phyloP scores from a whole-genome alignment of 2,888 invertebrate species.

The Thymelicus lineola region DNA sequence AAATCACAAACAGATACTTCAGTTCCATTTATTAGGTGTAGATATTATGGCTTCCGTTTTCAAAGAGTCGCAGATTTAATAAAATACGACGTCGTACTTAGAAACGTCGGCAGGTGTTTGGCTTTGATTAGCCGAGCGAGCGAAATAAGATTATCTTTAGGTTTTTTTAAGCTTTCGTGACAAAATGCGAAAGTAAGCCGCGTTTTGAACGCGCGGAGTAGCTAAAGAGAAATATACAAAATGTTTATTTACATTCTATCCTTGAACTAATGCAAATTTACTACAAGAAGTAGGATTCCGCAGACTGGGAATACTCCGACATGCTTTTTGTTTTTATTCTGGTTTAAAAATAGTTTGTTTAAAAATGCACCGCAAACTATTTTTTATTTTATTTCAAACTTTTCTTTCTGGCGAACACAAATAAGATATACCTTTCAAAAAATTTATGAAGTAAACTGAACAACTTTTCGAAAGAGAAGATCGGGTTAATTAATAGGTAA shows the following conservation, averaged over 20 bases:
- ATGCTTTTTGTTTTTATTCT: too few relatives aligned
- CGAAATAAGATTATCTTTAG: conserved; percentile 10
- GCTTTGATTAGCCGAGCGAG: conserved; percentile 5
- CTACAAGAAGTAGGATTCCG: too few relatives aligned
- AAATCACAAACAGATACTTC: not conserved
- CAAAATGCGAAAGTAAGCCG: conserved; percentile 7
- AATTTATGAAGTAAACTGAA: too few relatives aligned
- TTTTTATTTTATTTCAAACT: too few relatives aligned
- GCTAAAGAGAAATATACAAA: not conserved
- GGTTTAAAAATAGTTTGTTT: too few relatives aligned
- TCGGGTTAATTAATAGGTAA: too few relatives aligned
- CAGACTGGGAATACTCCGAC: too few relatives aligned
- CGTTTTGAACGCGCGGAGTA: not conserved
- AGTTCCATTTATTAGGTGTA: not conserved
- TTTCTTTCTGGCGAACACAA: too few relatives aligned
- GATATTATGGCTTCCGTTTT: not conserved
- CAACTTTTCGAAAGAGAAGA: too few relatives aligned
- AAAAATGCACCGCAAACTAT: too few relatives aligned
- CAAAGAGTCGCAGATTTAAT: conserved; percentile 4
- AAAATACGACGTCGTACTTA: conserved; percentile 5
- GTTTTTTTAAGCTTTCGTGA: conserved; percentile 15
- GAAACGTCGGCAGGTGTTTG: conserved; percentile 12
- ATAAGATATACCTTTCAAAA: too few relatives aligned
- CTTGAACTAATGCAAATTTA: not conserved
- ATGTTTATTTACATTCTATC: not conserved